Conservation (phyloP, 1,140 invertebrate genomes). For the Drosophila sproati region DNA sequence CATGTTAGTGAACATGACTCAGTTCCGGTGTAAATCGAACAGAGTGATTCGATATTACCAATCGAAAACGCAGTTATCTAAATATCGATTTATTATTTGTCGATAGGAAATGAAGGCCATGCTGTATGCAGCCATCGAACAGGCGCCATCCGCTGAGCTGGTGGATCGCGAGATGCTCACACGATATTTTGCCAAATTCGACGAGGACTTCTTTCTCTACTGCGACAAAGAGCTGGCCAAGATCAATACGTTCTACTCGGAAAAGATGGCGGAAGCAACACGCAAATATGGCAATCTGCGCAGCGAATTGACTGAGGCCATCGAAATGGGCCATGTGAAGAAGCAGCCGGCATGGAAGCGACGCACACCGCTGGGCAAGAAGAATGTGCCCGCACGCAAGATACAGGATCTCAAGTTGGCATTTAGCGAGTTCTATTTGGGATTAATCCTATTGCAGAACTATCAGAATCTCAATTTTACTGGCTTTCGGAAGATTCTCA, state of each 20-base stretch:
- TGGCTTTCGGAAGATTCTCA: slow-evolving; percentile 96
- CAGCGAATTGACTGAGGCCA: slow-evolving; percentile 88
- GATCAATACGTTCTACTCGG: slow-evolving; percentile 95
- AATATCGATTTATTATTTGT: neutral
- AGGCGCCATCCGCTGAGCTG: slow-evolving; percentile 89
- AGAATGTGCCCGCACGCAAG: slow-evolving; percentile 87
- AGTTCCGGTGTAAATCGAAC: neutral
- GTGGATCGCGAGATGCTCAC: slow-evolving; percentile 89
- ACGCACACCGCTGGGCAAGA: slow-evolving; percentile 86
- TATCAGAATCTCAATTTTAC: slow-evolving; percentile 95
- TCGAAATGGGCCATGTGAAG: slow-evolving; percentile 83
- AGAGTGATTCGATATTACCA: neutral
- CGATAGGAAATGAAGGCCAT: slow-evolving; percentile 90
- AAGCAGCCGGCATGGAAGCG: slow-evolving; percentile 84
- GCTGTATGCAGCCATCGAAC: slow-evolving; percentile 90
- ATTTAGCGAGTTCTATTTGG: slow-evolving; percentile 96
- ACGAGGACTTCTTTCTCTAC: slow-evolving; percentile 93
- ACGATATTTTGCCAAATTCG: slow-evolving; percentile 92
- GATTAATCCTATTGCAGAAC: slow-evolving; percentile 91
- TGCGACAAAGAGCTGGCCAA: slow-evolving; percentile 94
- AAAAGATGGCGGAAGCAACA: slow-evolving; percentile 94
- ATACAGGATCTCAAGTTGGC: slow-evolving; percentile 95
- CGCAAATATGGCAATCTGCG: slow-evolving; percentile 91
- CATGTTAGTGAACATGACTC: neutral
- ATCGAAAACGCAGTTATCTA: no score